Base-by-base conservation (phyloP, 2,888 invertebrate genomes). In the Pristionchus fissidentatus region DNA sequence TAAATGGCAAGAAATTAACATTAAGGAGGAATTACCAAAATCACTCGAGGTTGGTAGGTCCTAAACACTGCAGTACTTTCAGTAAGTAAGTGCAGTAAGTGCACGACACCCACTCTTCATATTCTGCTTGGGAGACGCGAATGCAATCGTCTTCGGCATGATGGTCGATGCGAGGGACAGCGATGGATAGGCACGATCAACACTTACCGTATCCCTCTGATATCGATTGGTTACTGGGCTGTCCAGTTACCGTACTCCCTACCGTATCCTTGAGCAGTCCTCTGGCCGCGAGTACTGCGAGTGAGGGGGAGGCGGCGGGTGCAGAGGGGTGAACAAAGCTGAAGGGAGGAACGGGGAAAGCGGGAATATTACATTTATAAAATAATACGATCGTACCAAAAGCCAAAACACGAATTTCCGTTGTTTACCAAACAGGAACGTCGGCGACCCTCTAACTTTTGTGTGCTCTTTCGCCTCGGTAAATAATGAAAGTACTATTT, bases 111-210 rank as follows among this genome's bases (percentile, higher is more conserved):
- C 19, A 77, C 49, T 77, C 75, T 77, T 77, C 75, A 26, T 52
- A 10, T 49, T 49, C 10, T 10, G 49, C 22, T 49, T 35, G 19
- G 75, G 75, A 0, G 75, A 77, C 3, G 75, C 49, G 49, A 49
- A 77, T 49, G 49, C 41, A 32, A 77, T 77, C 19, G 75, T 77
- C 29, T 15, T 32, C 0, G 75, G 75, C 22, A 35, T 38, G 35
- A 77, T 29, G 49, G 75, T 77, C 0, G 49, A 49, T 29, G 75
- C 75, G 49, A 77, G 46, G 13, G 75, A 77, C 32, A 77, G 49
- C 3, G 75, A 77, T 15, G 75, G 75, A 77, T 77, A 77, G 0
- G 75, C 75, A 22, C 75, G 46, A 29, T 77, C 49, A 43, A 77
- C 19, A 1, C 29, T 3, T 32, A 49, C 75, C 75, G 22, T 49